Evolutionary conservation across 2,797 vertebrate genomes (phyloP), one percentile per base, ranked within the genome.

Genomic region (Sphenodon punctatus): DNA sequence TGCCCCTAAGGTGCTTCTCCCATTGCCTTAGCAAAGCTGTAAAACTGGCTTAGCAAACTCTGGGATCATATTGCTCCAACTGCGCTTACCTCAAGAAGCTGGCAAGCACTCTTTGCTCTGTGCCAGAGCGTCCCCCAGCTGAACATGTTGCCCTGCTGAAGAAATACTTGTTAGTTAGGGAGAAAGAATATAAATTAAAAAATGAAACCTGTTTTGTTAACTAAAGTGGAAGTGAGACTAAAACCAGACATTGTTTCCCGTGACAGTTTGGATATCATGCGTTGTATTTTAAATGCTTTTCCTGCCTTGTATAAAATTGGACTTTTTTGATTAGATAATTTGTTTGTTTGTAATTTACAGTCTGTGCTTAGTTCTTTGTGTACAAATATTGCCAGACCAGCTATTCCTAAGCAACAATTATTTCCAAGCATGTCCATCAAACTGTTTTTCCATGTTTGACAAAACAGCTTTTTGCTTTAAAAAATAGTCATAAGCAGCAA

Each of bases 101-200:
- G 16, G 16, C 0, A 0, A 32, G 12, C 23, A 20, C 56, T 30
- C 25, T 20, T 8, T 5, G 38, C n/a, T 20, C 53, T 6, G 1
- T 45, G 45, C 63, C 16, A 56, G 38, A 7, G 14, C 34, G 4
- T 34, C 3, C 10, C 55, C 67, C 69, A 66, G 74, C 43, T 15
- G 41, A 46, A 42, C 13, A 36, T n/a, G 34, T 27, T 15, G 5
- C 46, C 30, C 55, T 42, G 43, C 68, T 72, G 72, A 30, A 41
- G 25, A 51, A 27, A 45, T 56, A 39, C 56, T 69, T 43, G 30
- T 2, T 0, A 41, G 68, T 51, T 39, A 27, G 34, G 32, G 49
- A n/a, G 68, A 34, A 56, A 22, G 19, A 27, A 25, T 5, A 19
- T 20, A 56, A 34, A 56, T 34, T 4, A 22, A 56, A 56, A n/a